These are phyloP conservation scores for Lamellibrachia luymesi DNA, from an alignment of 1,140 invertebrate species.

Conservation along the genomic window DNA sequence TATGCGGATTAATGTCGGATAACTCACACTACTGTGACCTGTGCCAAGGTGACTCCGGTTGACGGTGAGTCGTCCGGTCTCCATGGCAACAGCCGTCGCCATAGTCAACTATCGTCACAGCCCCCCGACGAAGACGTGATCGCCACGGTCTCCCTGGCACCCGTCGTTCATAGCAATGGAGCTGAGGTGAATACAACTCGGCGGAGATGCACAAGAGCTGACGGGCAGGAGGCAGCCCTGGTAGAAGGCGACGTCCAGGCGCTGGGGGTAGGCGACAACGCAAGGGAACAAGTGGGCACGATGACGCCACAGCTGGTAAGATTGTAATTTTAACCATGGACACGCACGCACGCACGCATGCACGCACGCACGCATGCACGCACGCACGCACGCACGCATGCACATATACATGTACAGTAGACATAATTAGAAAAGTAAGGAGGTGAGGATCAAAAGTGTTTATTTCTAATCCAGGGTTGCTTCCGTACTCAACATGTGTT, in stretches of 20 bases:
- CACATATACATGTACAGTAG: too few relatives aligned
- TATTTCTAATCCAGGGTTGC: too few relatives aligned
- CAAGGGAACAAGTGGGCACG: background rate
- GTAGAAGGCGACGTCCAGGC: background rate
- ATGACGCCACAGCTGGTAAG: background rate
- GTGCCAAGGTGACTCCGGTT: too few relatives aligned
- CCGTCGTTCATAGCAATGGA: background rate
- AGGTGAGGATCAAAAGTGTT: too few relatives aligned
- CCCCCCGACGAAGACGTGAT: background rate
- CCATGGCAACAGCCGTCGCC: background rate
- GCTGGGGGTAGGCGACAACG: background rate
- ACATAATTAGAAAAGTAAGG: too few relatives aligned
- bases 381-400: background rate
- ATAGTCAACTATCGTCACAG: background rate
- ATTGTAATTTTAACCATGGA: background rate
- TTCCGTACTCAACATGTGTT: too few relatives aligned
- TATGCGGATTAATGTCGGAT: too few relatives aligned
- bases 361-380: background rate
- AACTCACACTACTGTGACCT: too few relatives aligned
- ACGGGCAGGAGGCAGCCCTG: background rate
- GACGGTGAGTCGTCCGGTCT: too few relatives aligned
- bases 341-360: background rate
- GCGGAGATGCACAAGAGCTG: background rate
- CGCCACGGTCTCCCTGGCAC: background rate
- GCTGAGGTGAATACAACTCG: background rate